Base-by-base conservation (phyloP, 2,113 vertebrate species). In the Sterrhoptilus dennistouni region DNA sequence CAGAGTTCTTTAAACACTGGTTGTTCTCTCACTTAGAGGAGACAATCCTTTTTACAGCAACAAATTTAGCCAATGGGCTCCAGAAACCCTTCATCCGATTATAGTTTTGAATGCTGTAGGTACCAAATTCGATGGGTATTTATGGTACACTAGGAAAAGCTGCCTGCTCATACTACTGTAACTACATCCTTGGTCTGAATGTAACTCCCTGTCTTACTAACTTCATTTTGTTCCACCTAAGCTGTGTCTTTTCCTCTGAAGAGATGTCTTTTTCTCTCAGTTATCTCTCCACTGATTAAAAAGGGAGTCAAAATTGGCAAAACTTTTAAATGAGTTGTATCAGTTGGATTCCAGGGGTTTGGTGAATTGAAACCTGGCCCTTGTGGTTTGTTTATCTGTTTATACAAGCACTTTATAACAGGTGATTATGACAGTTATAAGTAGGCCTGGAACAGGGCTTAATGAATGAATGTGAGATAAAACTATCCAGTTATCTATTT, bases 71-170 rank as follows among this genome's bases (percentile, higher is more conserved):
- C 28, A 70, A 50, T 5, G 15, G 8, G 28, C 31, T 72, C 40
- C 9, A 60, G 33, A 68, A 56, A 8, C 1, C 5, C 21, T 83
- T 76, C 7, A 19, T 5, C 19, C 36, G 16, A 49, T 40, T 17
- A 28, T 17, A 12, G 27, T 35, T 83, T 63, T 33, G 29, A 86
- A 64, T 63, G 23, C 63, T 52, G 36, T 19, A 72, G 10, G 6
- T 27, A 42, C 2, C 3, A 0, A 1, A 12, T 74, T 65, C 56
- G 2, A 2, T 4, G n/a, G 12, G 1, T 16, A 33, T 52, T 80
- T 25, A 21, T 56, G 70, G 12, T 15, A 52, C 7, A 3, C 35
- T 19, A 35, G 16, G 4, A 20, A 44, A 83, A 42, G 9, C 6
- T 87, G 13, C 18, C 12, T 45, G 8, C 21, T 94, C 21, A 11